Base-by-base conservation (phyloP, 2,113 vertebrate species). In the Stegostoma tigrinum region DNA sequence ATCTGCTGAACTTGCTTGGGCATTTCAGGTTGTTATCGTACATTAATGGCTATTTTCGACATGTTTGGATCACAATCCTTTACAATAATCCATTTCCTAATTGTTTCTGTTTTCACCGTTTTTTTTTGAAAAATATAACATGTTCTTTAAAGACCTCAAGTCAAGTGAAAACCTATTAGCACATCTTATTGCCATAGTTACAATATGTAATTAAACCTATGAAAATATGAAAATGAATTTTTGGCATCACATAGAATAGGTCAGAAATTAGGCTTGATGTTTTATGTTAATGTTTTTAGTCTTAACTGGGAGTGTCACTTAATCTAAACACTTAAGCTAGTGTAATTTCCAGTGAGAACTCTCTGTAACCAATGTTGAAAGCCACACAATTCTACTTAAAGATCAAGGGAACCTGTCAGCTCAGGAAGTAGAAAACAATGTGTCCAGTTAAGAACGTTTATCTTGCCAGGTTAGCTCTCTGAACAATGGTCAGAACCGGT, bases 1-100 rank as follows among this genome's bases (percentile, higher is more conserved):
- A 95, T 95, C 94, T 48, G 52, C 67, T 34, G 94, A 95, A 72
- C 67, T 95, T 70, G 45, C 68, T 95, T 42, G 5, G 24, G 68
- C 67, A 72, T 95, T 95, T 42, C 23, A 52, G 38, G 68, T 67
- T 72, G 72, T 95, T 95, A 95, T 24, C 38, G 5, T 8, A 38
- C 94, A 52, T 72, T 95, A 72, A 75, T 95, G 66, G 67, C 30
- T 72, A 72, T 68, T 52, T 42, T 95, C 87, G 42, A 95, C 38
- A 45, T 68, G 52, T 72, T 95, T 95, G 68, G 94, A 95, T 75
- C 94, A 72, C 94, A 75, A n/a, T 38, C 67, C 68, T 95, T 95
- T 75, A 95, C 66, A 95, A 70, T 95, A 95, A 95, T 95, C 68
- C 45, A 95, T 75, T 75, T 95, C 94, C 94, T 95, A 72, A 95